A percentile compares a stretch with the other conserved stretches of the same genome.
Evolutionary conservation across 2,113 vertebrate species (phyloP).

Genomic region (Anoplopoma fimbria): DNA sequence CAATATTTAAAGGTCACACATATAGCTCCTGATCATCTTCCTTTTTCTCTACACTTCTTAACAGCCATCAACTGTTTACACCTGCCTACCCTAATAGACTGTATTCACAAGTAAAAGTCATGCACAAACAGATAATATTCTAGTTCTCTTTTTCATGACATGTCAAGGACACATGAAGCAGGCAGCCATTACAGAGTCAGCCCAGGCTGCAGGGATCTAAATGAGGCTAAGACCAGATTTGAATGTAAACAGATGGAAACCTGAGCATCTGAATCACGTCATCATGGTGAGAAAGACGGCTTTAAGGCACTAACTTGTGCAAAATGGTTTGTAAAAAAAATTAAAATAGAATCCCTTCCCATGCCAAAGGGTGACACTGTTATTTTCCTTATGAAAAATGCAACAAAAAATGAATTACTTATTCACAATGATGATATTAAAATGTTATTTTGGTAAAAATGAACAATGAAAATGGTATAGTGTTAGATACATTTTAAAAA

Average conservation of each 20-base stretch:
- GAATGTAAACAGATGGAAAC: constrained; percentile 42
- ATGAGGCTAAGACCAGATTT: constrained; percentile 37
- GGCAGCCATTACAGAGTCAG: constrained; percentile 71
- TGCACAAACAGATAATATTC: background rate
- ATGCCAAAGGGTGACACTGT: constrained; percentile 1
- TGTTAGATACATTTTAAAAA: background rate
- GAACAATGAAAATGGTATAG: background rate
- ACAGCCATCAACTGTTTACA: constrained; percentile 4
- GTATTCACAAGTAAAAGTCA: background rate
- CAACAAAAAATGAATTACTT: background rate
- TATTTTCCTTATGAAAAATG: background rate
- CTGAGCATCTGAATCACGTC: background rate
- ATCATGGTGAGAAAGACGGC: background rate
- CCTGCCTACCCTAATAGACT: background rate
- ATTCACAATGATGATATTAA: background rate
- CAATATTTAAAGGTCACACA: constrained; percentile 45
- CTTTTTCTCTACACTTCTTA: background rate
- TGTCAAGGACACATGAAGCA: constrained; percentile 70
- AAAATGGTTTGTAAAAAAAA: background rate
- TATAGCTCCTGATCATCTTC: background rate
- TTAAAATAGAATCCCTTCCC: background rate
- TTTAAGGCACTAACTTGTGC: background rate
- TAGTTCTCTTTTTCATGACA: constrained; percentile 29
- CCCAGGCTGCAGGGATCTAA: constrained; percentile 32
- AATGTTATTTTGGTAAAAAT: background rate